Percentiles rank a stretch among this genome's conserved stretches.
These are phyloP conservation scores for Tinea semifulvella DNA, from an alignment of 2,888 invertebrate species.

Conservation along the genomic window DNA sequence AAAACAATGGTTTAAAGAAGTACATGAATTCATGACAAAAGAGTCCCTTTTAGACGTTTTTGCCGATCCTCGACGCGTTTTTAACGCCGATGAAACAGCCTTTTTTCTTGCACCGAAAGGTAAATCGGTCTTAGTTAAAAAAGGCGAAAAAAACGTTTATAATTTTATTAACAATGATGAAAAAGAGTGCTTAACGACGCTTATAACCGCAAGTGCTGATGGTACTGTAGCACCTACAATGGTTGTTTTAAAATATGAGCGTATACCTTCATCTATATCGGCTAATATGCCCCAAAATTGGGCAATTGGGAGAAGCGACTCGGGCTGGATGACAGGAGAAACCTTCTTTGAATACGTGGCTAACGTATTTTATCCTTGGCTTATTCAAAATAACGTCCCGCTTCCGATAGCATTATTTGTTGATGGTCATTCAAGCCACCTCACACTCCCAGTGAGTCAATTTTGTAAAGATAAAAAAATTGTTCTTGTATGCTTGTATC, in stretches of 20 bases:
- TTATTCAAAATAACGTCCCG: conserved; percentile 19
- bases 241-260: conserved; percentile 18
- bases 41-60: conserved; percentile 14
- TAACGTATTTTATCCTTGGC: conserved; percentile 23
- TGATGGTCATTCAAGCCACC: conserved; percentile 23
- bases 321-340: conserved; percentile 20
- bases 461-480: conserved; percentile 24
- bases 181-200: conserved; percentile 19
- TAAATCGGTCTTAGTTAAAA: conserved; percentile 20
- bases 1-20: conserved; percentile 14
- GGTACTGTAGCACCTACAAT: conserved; percentile 19
- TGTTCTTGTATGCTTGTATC: conserved; percentile 16
- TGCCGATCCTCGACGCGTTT: conserved; percentile 16
- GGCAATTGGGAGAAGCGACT: conserved; percentile 16
- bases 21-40: conserved; percentile 13
- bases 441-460: conserved; percentile 20
- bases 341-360: conserved; percentile 19
- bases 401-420: conserved; percentile 23
- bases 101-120: conserved; percentile 21
- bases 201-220: conserved; percentile 18
- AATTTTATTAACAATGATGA: conserved; percentile 19
- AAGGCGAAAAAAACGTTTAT: conserved; percentile 20
- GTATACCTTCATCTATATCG: conserved; percentile 13
- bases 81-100: conserved; percentile 21
- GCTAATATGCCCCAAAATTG: conserved; percentile 15